Evolutionary conservation across 2,797 vertebrate genomes (phyloP), one percentile per base, ranked within the genome.

Genomic region (Molossus alvarezi): DNA sequence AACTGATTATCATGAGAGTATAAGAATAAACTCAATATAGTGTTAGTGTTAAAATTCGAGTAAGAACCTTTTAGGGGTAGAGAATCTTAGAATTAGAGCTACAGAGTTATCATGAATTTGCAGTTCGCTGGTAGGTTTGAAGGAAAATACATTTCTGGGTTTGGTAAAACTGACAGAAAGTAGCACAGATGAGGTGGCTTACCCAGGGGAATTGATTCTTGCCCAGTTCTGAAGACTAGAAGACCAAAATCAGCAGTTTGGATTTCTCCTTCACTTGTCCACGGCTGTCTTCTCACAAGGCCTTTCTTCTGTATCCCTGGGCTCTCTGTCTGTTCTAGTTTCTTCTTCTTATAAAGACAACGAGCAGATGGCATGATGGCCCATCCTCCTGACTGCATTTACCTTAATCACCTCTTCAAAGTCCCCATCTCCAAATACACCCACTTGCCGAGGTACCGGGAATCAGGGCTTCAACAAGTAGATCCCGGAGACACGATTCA

Each of bases 241-340:
- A 53, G 3, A 41, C 11, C 23, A 27, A 33, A 23, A 48, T 29
- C 7, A 37, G 2, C 2, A 12, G 20, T 20, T 45, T 9, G 21
- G 21, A 12, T 7, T 48, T 88, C 2, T 53, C 25, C 45, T 48
- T 55, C 8, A 75, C 6, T 55, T 76, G 20, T 41, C 65, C 4
- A 21, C 37, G 5, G 7, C 23, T 6, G 51, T 5, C 0, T 37
- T 12, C 45, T 77, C 25, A 25, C 0, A 5, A 1, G 4, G 1
- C 27, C 7, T 71, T 41, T 57, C 23, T 51, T 41, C 23, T 81
- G 2, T 4, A 11, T 58, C 3, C 18, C 20, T 53, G 1, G 21
- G 55, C 3, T 85, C 45, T 69, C 45, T 37, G 1, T 5, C 3
- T 10, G 1, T 41, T 25, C 11, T 55, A 20, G 21, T 72, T 79